These are phyloP conservation scores for Paratrypauchen microcephalus DNA, from an alignment of 2,797 vertebrate species.

Conservation along the genomic window DNA sequence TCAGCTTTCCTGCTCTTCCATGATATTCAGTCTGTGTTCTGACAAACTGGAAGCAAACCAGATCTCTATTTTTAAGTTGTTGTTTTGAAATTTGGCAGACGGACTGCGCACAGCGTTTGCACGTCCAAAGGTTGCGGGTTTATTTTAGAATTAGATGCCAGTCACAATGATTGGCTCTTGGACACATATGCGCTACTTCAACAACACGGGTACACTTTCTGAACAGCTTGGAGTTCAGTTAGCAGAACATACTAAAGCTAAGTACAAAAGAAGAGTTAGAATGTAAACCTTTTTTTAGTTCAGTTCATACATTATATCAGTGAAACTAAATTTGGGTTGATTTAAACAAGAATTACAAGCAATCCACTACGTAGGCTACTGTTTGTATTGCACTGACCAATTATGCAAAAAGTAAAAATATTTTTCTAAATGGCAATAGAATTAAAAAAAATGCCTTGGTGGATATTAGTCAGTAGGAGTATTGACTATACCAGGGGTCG, in stretches of 20 bases:
- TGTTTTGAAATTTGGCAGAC: constrained; percentile 44
- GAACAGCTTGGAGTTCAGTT: neutral
- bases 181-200: constrained; percentile 10
- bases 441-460: neutral
- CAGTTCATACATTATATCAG: too few relatives aligned
- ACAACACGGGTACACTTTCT: constrained; percentile 3
- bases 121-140: constrained; percentile 58
- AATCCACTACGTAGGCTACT: too few relatives aligned
- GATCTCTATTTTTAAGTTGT: constrained; percentile 22
- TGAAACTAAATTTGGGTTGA: too few relatives aligned
- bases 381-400: too few relatives aligned
- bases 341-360: too few relatives aligned
- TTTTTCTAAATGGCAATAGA: neutral
- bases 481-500: too few relatives aligned
- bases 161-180: constrained; percentile 60
- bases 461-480: neutral
- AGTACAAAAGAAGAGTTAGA: too few relatives aligned
- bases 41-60: constrained; percentile 37
- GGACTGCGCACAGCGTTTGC: constrained; percentile 52
- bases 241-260: neutral
- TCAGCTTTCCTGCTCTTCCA: neutral
- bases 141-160: constrained; percentile 48
- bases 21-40: constrained; percentile 2
- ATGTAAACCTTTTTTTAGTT: too few relatives aligned
- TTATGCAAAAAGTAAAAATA: neutral